A percentile compares a stretch with the other conserved stretches of the same genome.
These are phyloP conservation scores for Drosophila lowei DNA, from an alignment of 1,140 invertebrate genomes.

Conservation along the genomic window DNA sequence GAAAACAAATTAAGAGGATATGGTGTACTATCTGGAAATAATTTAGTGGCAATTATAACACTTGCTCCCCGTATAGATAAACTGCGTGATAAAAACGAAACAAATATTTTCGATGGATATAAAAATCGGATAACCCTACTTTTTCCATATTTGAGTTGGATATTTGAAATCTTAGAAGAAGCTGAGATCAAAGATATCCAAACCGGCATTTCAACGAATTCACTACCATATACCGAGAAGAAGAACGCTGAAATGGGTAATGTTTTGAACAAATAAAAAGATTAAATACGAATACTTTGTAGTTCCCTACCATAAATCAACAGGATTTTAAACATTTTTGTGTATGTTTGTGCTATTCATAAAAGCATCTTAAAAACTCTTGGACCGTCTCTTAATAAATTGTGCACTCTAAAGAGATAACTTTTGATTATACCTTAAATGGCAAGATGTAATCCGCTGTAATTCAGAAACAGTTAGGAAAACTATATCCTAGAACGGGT, in stretches of 20 bases:
- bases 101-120: neutral
- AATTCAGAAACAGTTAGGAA: too few species aligned
- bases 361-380: too few species aligned
- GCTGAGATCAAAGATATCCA: slow-evolving; percentile 28
- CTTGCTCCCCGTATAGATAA: neutral
- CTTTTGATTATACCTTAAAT: too few species aligned
- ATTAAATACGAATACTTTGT: too few species aligned
- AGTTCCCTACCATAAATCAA: too few species aligned
- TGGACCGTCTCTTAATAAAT: too few species aligned
- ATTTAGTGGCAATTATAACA: slow-evolving; percentile 35
- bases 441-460: too few species aligned
- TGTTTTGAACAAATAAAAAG: slow-evolving; percentile 2
- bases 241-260: slow-evolving; percentile 35
- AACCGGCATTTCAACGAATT: slow-evolving; percentile 23
- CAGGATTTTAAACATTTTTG: too few species aligned
- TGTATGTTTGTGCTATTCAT: too few species aligned
- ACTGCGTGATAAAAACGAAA: neutral
- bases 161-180: slow-evolving; percentile 38
- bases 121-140: slow-evolving; percentile 14
- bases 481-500: too few species aligned
- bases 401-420: too few species aligned
- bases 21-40: slow-evolving; percentile 27
- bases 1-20: slow-evolving; percentile 20
- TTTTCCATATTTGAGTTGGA: slow-evolving; percentile 32
- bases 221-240: slow-evolving; percentile 34